These are phyloP conservation scores for Mastomys natalensis DNA, from an alignment of 2,113 vertebrate genomes.

Conservation along the genomic window DNA sequence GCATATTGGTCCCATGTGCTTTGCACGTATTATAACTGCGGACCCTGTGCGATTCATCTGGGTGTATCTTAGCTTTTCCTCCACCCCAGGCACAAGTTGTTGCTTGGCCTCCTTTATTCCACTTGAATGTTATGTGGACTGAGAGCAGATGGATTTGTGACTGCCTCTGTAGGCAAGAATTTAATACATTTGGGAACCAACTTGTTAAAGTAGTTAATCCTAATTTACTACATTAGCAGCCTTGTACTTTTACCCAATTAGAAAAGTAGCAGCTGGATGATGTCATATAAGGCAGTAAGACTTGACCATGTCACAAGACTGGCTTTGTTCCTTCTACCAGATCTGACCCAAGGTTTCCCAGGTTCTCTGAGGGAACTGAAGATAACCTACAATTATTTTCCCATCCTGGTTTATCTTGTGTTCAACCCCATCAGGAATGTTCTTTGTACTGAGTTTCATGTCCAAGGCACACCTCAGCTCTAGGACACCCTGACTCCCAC, in stretches of 20 bases:
- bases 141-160: background rate
- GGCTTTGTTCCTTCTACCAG: background rate
- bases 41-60: background rate
- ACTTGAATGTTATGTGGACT: background rate
- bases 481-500: background rate
- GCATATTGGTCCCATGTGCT: background rate
- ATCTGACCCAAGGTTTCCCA: background rate
- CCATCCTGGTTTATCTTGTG: background rate
- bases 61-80: background rate
- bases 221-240: background rate
- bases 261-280: background rate
- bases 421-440: background rate
- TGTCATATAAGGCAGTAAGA: background rate
- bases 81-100: background rate
- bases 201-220: background rate
- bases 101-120: background rate
- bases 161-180: background rate
- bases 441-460: background rate
- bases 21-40: background rate
- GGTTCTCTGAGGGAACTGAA: background rate
- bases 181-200: background rate
- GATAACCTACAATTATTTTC: background rate
- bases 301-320: background rate
- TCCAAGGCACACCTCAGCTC: background rate
- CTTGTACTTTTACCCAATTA: background rate